Percentiles rank a stretch among this genome's conserved stretches.
These are phyloP conservation scores for Smittia aterrima DNA, from an alignment of 2,888 invertebrate species.

Conservation along the genomic window DNA sequence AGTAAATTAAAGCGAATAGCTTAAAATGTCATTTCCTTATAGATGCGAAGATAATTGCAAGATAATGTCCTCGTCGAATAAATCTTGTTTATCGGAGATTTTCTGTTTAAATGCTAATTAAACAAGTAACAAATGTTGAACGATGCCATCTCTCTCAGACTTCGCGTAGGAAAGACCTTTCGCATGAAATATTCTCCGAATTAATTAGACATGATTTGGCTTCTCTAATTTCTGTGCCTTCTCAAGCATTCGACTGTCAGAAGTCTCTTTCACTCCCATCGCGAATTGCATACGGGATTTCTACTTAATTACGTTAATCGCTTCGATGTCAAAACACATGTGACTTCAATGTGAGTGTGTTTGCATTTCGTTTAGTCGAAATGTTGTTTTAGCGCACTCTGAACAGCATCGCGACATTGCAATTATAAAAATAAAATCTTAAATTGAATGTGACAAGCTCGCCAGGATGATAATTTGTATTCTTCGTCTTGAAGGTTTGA, in stretches of 20 bases:
- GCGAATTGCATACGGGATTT: slow-evolving; percentile 26
- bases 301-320: slow-evolving; percentile 41
- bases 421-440: slow-evolving; percentile 41
- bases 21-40: slow-evolving; percentile 16
- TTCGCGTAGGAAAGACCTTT: not conserved
- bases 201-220: slow-evolving; percentile 41
- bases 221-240: slow-evolving; percentile 23
- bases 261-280: slow-evolving; percentile 15
- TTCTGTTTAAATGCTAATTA: slow-evolving; percentile 32
- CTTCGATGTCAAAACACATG: slow-evolving; percentile 39
- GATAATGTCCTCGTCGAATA: not conserved
- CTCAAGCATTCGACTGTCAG: slow-evolving; percentile 16
- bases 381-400: slow-evolving; percentile 22
- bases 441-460: slow-evolving; percentile 40
- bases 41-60: not conserved
- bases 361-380: slow-evolving; percentile 32
- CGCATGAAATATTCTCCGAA: slow-evolving; percentile 25
- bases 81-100: not conserved
- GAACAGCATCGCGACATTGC: not conserved
- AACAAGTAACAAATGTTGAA: slow-evolving; percentile 38
- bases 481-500: not conserved
- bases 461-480: not conserved
- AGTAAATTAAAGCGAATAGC: not conserved
- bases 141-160: slow-evolving; percentile 25
- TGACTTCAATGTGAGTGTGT: slow-evolving; percentile 6